Evolutionary conservation across 1,140 invertebrate genomes (phyloP).

Genomic region (Drosophila ambigua): DNA sequence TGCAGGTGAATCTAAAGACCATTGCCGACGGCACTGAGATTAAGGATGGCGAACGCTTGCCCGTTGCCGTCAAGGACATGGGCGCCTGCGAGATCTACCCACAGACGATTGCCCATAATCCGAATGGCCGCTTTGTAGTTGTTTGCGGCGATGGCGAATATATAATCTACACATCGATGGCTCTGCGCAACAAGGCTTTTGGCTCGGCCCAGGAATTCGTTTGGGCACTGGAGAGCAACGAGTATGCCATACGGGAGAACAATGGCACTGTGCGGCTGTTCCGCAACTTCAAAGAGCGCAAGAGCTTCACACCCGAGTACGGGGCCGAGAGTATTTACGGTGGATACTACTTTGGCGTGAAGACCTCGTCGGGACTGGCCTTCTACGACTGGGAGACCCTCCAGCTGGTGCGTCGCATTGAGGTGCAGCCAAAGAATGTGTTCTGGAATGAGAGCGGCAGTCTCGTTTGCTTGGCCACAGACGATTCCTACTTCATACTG

Average conservation of each 20-base stretch:
- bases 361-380: slow-evolving; percentile 94
- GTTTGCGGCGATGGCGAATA: slow-evolving; percentile 99
- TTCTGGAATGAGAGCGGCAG: slow-evolving; percentile 99
- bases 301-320: slow-evolving; percentile 97
- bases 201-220: slow-evolving; percentile 99
- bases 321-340: slow-evolving; percentile 98
- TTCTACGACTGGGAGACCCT: slow-evolving; percentile 99
- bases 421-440: slow-evolving; percentile 87
- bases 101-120: slow-evolving; percentile 98
- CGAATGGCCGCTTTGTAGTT: slow-evolving; percentile 99
- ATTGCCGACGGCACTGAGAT: slow-evolving; percentile 86
- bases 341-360: slow-evolving; percentile 96
- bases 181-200: slow-evolving; percentile 98
- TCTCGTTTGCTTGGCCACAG: slow-evolving; percentile 96
- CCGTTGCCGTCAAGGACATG: slow-evolving; percentile 98
- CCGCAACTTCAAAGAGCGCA: slow-evolving; percentile 99
- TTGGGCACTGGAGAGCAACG: slow-evolving; percentile 98
- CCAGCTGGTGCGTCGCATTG: slow-evolving; percentile 92
- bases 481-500: slow-evolving; percentile 98
- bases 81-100: slow-evolving; percentile 99
- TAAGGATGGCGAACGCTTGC: slow-evolving; percentile 96
- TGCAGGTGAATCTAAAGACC: slow-evolving; percentile 85
- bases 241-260: slow-evolving; percentile 96
- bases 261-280: slow-evolving; percentile 96
- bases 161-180: slow-evolving; percentile 99